These are phyloP conservation scores for Lumbricus terrestris DNA, from an alignment of 2,888 invertebrate species.

Conservation along the genomic window DNA sequence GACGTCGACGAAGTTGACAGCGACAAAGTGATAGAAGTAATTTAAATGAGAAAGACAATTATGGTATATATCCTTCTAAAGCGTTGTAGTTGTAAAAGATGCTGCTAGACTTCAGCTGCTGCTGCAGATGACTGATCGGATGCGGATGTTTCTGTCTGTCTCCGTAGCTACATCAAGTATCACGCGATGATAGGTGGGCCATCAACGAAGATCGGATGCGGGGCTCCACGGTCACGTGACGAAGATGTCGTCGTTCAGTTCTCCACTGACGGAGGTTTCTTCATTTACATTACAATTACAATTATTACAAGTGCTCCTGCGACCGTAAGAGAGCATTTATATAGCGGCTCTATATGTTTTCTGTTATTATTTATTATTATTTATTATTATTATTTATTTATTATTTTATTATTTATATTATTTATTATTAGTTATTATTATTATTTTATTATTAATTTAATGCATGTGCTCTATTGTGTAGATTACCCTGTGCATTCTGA, in stretches of 20 bases:
- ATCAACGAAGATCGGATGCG: constrained; percentile 51
- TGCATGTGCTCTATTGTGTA: too few species aligned
- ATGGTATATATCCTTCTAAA: background rate
- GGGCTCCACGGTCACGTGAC: constrained; percentile 46
- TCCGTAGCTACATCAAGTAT: constrained; percentile 55
- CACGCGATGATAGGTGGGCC: constrained; percentile 51
- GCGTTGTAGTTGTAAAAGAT: background rate
- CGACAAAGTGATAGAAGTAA: background rate
- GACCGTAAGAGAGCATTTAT: background rate
- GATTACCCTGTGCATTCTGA: too few species aligned
- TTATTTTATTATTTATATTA: too few species aligned
- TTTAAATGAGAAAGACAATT: background rate
- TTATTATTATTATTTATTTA: too few species aligned
- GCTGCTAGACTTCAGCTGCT: background rate
- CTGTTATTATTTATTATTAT: too few species aligned
- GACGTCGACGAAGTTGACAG: too few species aligned
- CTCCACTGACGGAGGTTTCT: constrained; percentile 54
- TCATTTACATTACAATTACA: background rate
- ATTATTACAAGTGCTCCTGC: background rate
- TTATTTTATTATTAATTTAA: too few species aligned
- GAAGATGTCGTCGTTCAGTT: constrained; percentile 56
- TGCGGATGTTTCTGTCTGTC: background rate
- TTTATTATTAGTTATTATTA: too few species aligned
- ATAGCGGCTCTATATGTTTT: too few species aligned
- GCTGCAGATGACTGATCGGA: background rate